These are phyloP conservation scores for Neodon shergylaensis DNA, from an alignment of 2,113 vertebrate genomes.

Conservation along the genomic window DNA sequence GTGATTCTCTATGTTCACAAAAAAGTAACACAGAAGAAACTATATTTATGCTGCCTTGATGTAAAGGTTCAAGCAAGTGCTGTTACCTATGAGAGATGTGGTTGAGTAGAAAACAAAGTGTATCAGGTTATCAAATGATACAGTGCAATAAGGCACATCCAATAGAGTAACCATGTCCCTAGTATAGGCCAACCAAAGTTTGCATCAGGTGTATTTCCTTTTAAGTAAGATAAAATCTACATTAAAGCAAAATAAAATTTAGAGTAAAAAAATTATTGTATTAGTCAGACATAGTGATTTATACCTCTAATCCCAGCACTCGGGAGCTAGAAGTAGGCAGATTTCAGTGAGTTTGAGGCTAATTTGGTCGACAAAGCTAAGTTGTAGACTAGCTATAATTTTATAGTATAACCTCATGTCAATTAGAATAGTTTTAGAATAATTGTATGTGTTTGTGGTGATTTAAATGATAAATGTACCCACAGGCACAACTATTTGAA, in stretches of 20 bases:
- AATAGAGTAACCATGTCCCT: background rate
- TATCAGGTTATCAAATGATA: background rate
- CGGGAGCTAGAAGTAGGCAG: background rate
- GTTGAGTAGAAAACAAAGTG: background rate
- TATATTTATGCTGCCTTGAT: background rate
- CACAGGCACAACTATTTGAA: background rate
- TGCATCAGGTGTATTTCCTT: background rate
- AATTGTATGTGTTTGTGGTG: background rate
- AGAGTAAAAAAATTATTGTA: background rate
- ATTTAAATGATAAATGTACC: background rate
- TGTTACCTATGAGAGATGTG: background rate
- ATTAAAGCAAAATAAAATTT: conserved; percentile 5
- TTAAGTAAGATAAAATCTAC: background rate
- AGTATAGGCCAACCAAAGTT: background rate
- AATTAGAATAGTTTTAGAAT: background rate
- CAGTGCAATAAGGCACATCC: background rate
- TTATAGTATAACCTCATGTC: background rate
- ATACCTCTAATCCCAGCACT: background rate
- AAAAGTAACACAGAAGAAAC: background rate
- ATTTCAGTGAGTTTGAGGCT: background rate
- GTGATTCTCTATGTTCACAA: background rate
- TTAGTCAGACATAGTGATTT: background rate
- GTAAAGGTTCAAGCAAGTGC: background rate
- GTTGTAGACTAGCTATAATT: background rate
- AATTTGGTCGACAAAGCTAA: background rate